Evolutionary conservation across 2,888 invertebrate species (phyloP), one percentile per base, ranked within the genome.

Genomic region (Druceiella hillmani): DNA sequence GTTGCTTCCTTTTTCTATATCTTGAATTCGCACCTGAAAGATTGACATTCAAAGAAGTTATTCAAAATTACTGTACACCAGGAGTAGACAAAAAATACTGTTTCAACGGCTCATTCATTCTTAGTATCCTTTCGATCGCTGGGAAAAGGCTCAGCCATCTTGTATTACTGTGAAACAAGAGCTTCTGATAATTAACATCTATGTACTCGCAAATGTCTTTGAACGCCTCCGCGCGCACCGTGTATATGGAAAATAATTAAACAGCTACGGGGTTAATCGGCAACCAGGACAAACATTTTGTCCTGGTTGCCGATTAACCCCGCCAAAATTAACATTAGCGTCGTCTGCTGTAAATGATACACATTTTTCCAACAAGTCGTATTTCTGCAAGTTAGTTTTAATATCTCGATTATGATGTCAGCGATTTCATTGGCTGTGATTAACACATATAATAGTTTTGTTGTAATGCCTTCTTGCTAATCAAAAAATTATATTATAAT

Each of bases 271-370:
- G 29, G 40, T 36, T 26, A 25, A 17, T 15, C 20, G 13, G n/a
- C n/a, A n/a, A n/a, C n/a, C n/a, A n/a, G 38, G 27, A 32, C 41
- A 39, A 15, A 52, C 44, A 40, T 53, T 53, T 36, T 34, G 25
- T 11, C 33, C 34, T 13, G 41, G 17, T 39, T 17, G 40, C 9
- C 51, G 40, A 29, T 44, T 27, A 26, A 49, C 35, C 2, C 52
- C 52, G 29, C 50, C 52, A 25, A 52, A 52, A 44, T 53, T 53
- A n/a, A 45, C 45, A 40, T 53, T 54, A 9, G 44, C 44, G 42
- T 52, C 53, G 32, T 52, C 51, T 11, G 38, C 41, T 35, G 38
- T 38, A 26, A 44, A 41, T 29, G 41, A 44, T 11, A 44, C 20
- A 12, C 30, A 41, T 41, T 44, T 43, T 40, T 37, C 26, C 29